A percentile compares a stretch with the other conserved stretches of the same genome.
Conservation (phyloP, 2,113 vertebrate species). For the Rhinopomastus cyanomelas region DNA sequence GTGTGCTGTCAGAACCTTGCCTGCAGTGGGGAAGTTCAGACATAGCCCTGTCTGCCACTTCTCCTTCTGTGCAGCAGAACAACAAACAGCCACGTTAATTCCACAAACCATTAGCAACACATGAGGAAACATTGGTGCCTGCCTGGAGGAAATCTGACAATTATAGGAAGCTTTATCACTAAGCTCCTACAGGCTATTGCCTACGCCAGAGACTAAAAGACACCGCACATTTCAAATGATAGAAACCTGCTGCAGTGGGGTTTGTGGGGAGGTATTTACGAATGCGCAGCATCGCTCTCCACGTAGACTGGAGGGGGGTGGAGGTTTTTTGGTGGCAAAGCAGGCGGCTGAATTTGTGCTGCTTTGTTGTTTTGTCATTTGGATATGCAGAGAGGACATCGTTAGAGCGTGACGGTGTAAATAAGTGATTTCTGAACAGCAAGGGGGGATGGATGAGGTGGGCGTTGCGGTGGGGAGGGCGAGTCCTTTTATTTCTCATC, state of each 20-base stretch:
- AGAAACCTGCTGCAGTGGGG: constrained; percentile 50
- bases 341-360: background rate
- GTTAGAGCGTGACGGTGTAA: background rate
- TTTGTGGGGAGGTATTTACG: constrained; percentile 23
- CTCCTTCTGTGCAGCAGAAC: constrained; percentile 44
- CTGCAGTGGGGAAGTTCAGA: constrained; percentile 37
- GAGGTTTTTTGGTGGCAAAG: constrained; percentile 16
- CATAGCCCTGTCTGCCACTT: constrained; percentile 14
- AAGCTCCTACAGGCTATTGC: constrained; percentile 45
- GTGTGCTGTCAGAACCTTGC: background rate
- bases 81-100: constrained; percentile 61
- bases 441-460: background rate
- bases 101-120: constrained; percentile 62
- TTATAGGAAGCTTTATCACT: constrained; percentile 66
- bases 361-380: constrained; percentile 3
- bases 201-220: constrained; percentile 39
- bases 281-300: background rate
- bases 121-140: constrained; percentile 60
- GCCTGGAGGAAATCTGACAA: constrained; percentile 63
- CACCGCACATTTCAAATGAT: constrained; percentile 33
- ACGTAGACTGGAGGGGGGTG: background rate
- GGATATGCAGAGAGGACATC: background rate
- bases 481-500: background rate
- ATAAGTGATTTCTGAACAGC: background rate
- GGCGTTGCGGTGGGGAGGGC: background rate